Evolutionary conservation across 2,113 vertebrate genomes (phyloP).

Genomic region (Neogobius melanostomus): DNA sequence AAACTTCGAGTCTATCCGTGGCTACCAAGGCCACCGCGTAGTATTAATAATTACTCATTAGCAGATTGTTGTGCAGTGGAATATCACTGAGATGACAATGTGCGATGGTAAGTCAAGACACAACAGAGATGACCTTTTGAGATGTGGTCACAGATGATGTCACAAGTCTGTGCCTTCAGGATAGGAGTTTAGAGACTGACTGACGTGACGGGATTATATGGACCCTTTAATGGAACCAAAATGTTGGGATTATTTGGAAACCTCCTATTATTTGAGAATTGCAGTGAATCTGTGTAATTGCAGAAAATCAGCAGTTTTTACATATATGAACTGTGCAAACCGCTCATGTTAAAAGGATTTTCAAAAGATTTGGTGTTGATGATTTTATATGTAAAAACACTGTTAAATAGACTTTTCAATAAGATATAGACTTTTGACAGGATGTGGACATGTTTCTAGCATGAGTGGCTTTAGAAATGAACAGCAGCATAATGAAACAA

Average conservation of each 20-base stretch:
- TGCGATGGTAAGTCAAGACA: conserved; percentile 56
- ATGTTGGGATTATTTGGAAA: too few species aligned
- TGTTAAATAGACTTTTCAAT: neutral
- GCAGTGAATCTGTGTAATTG: too few species aligned
- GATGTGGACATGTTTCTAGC: neutral
- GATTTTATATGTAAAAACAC: neutral
- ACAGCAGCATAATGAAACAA: conserved; percentile 16
- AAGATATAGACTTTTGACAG: neutral
- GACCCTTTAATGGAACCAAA: too few species aligned
- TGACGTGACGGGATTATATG: too few species aligned
- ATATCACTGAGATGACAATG: conserved; percentile 23
- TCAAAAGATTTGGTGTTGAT: too few species aligned
- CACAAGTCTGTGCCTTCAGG: neutral
- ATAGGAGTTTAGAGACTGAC: neutral
- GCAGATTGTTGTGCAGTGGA: conserved; percentile 18
- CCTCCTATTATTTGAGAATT: too few species aligned
- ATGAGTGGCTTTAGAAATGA: too few species aligned
- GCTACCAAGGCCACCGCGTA: conserved; percentile 4
- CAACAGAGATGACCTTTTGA: conserved; percentile 40
- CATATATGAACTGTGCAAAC: too few species aligned
- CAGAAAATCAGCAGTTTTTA: too few species aligned
- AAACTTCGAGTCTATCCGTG: conserved; percentile 1
- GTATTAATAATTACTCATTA: conserved; percentile 16
- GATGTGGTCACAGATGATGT: neutral
- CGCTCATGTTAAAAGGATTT: too few species aligned